Conservation (phyloP, 2,797 vertebrate species). For the Hylomyscus alleni region DNA sequence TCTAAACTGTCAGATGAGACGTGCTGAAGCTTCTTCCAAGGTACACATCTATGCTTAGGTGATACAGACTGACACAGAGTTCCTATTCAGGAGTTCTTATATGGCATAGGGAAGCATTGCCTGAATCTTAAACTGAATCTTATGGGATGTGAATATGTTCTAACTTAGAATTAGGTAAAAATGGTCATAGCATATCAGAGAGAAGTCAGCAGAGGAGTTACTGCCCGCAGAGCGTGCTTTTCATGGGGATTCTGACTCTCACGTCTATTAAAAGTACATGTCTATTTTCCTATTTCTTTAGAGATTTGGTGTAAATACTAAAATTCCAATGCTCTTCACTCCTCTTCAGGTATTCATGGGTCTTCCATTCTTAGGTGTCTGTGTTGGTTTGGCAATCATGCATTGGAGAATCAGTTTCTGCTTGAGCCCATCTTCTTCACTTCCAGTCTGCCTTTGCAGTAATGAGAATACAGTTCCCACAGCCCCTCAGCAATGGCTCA, state of each 20-base stretch:
- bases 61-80: constrained; percentile 33
- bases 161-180: constrained; percentile 75
- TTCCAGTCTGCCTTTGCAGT: constrained; percentile 33
- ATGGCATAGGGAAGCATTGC: neutral
- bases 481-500: constrained; percentile 40
- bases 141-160: constrained; percentile 69
- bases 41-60: constrained; percentile 53
- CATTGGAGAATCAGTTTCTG: neutral
- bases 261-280: neutral
- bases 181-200: constrained; percentile 75
- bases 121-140: constrained; percentile 64
- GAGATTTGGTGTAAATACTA: constrained; percentile 40
- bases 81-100: constrained; percentile 71
- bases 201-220: constrained; percentile 49
- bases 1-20: constrained; percentile 24
- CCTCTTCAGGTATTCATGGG: neutral
- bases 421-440: neutral
- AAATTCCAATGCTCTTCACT: neutral
- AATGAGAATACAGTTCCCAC: neutral
- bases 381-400: fast-evolving
- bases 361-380: neutral
- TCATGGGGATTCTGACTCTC: constrained; percentile 65
- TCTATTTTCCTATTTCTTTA: neutral
- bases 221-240: constrained; percentile 39
- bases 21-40: constrained; percentile 35